Conservation (phyloP, 1,140 invertebrate species). For the Ditylenchus dipsaci region DNA sequence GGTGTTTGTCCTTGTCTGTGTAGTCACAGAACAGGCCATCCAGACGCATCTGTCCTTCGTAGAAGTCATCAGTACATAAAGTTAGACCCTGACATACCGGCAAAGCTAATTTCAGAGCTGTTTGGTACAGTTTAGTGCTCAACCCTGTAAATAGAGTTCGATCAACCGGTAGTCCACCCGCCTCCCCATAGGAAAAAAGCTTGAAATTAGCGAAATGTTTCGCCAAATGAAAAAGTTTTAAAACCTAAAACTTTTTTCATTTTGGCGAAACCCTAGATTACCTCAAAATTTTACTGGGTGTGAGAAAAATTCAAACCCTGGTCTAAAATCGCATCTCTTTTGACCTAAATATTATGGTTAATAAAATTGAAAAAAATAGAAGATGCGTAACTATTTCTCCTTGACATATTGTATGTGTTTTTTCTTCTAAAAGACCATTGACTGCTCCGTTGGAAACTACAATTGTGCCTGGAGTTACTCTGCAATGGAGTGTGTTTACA, state of each 20-base stretch:
- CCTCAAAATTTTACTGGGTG: no score
- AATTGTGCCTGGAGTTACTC: conserved; percentile 44
- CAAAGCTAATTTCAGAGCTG: conserved; percentile 66
- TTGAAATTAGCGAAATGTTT: no score
- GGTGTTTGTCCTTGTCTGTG: conserved; percentile 79
- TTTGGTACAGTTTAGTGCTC: conserved; percentile 70
- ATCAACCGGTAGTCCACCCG: no score
- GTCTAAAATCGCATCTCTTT: conserved; percentile 77
- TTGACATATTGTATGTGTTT: conserved; percentile 71
- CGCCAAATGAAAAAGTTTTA: no score
- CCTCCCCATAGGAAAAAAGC: no score
- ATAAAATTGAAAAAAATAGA: not conserved
- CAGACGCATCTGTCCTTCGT: conserved; percentile 86
- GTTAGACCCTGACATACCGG: conserved; percentile 75
- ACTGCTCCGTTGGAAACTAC: conserved; percentile 49
- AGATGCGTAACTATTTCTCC: conserved; percentile 67
- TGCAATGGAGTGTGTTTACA: no score
- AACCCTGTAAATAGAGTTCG: no score
- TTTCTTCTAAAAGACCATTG: conserved; percentile 43
- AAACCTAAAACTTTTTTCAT: no score
- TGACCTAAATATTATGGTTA: conserved; percentile 59
- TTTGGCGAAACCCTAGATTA: no score
- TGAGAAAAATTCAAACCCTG: conserved; percentile 53
- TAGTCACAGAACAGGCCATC: conserved; percentile 97
- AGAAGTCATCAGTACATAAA: conserved; percentile 92